phyloP scores from a whole-genome alignment of 30 jellyfish, hydroid and myxozoan genomes.

The Hydra vulgaris region DNA sequence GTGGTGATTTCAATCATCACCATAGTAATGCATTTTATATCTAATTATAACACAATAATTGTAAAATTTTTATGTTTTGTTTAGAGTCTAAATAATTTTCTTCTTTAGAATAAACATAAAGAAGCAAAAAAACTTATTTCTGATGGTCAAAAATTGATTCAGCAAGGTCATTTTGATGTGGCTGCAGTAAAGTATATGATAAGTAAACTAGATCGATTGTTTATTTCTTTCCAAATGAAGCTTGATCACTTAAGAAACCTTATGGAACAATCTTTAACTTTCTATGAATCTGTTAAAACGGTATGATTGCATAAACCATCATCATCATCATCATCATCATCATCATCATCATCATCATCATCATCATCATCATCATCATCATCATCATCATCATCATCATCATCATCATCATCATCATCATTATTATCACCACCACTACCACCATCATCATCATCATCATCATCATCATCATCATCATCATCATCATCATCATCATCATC shows the following conservation, averaged over 20 bases:
- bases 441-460: background rate
- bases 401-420: background rate
- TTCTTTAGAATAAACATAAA: background rate
- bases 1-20: too few species aligned
- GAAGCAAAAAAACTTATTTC: slow-evolving; percentile 38
- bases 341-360: background rate
- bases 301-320: background rate
- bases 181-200: slow-evolving; percentile 84
- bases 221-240: slow-evolving; percentile 42
- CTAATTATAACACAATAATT: background rate
- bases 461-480: slow-evolving; percentile 4
- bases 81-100: background rate
- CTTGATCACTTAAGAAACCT: slow-evolving; percentile 56
- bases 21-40: background rate
- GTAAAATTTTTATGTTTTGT: too few species aligned
- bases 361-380: background rate
- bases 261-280: slow-evolving; percentile 58
- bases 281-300: slow-evolving; percentile 5
- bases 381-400: background rate
- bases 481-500: slow-evolving; percentile 7
- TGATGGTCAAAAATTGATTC: slow-evolving; percentile 88
- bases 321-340: slow-evolving; percentile 1
- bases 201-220: slow-evolving; percentile 69
- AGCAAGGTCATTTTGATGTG: slow-evolving; percentile 73
- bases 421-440: background rate